Evolutionary conservation across 2,888 invertebrate genomes (phyloP).

Genomic region (Agrochola litura): DNA sequence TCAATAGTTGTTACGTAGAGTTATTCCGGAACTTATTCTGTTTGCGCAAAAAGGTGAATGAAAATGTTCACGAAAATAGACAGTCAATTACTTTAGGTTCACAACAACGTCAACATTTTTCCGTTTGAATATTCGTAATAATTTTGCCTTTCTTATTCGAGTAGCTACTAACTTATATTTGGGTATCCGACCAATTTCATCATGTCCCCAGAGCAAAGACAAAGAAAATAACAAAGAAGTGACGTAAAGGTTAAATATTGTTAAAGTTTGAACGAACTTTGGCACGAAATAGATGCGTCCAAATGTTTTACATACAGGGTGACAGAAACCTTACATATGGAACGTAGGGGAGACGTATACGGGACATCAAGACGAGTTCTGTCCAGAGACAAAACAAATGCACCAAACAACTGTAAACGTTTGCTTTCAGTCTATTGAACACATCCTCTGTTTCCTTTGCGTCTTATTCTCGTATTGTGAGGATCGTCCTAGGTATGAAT

Average conservation of each 20-base stretch:
- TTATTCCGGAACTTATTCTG: slow-evolving; percentile 26
- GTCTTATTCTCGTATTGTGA: not conserved
- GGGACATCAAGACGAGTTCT: slow-evolving; percentile 18
- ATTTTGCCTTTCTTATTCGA: slow-evolving; percentile 35
- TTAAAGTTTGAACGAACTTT: slow-evolving; percentile 75
- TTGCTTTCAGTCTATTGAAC: slow-evolving; percentile 43
- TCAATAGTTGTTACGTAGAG: slow-evolving; percentile 30
- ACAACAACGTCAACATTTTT: slow-evolving; percentile 34
- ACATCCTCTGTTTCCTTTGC: slow-evolving; percentile 24
- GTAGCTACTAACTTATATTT: slow-evolving; percentile 36
- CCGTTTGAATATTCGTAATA: slow-evolving; percentile 48
- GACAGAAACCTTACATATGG: slow-evolving; percentile 22
- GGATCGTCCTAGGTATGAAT: slow-evolving; percentile 11
- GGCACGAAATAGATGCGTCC: slow-evolving; percentile 48
- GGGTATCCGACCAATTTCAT: slow-evolving; percentile 65
- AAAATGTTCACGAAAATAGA: slow-evolving; percentile 24
- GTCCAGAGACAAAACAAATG: slow-evolving; percentile 39
- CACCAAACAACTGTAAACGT: slow-evolving; percentile 43
- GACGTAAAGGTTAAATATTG: slow-evolving; percentile 81
- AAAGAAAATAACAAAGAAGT: slow-evolving; percentile 71
- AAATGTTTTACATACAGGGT: slow-evolving; percentile 54
- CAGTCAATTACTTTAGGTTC: slow-evolving; percentile 35
- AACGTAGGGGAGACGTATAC: slow-evolving; percentile 6
- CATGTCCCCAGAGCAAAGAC: slow-evolving; percentile 64
- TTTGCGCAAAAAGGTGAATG: slow-evolving; percentile 29